Percentiles rank a stretch among this genome's conserved stretches.
These are phyloP conservation scores for Tachypleus tridentatus DNA, from an alignment of 1,140 invertebrate genomes.

Conservation along the genomic window DNA sequence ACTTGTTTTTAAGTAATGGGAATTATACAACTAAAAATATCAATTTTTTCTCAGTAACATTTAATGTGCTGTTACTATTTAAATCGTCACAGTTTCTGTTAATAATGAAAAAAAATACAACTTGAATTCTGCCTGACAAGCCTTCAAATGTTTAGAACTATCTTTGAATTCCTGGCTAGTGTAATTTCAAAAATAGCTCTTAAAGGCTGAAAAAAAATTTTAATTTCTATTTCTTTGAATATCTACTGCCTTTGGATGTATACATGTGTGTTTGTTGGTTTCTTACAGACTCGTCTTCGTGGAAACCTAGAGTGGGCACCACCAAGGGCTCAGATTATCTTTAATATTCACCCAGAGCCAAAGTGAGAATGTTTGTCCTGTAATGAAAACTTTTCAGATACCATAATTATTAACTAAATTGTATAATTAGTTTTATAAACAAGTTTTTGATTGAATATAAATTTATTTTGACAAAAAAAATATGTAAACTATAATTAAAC, in stretches of 20 bases:
- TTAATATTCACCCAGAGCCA: slow-evolving; percentile 54
- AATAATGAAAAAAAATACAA: too few species aligned
- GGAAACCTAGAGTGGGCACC: slow-evolving; percentile 75
- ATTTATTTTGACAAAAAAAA: not conserved
- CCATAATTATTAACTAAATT: slow-evolving; percentile 8
- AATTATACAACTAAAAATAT: too few species aligned
- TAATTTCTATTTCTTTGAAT: slow-evolving; percentile 3
- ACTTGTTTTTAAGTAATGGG: too few species aligned
- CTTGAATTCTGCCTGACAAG: too few species aligned
- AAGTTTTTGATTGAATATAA: not conserved
- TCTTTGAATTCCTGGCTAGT: too few species aligned
- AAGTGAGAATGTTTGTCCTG: slow-evolving; percentile 41
- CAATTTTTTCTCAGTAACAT: too few species aligned
- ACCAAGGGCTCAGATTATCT: slow-evolving; percentile 69
- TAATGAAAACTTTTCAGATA: not conserved
- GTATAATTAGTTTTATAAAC: not conserved
- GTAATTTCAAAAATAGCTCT: not conserved
- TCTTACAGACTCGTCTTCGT: slow-evolving; percentile 42
- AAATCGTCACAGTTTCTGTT: too few species aligned
- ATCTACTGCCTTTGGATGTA: not conserved
- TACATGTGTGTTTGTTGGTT: not conserved
- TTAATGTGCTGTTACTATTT: too few species aligned
- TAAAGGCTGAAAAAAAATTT: slow-evolving; percentile 1
- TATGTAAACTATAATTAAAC: not conserved
- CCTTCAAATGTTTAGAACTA: too few species aligned